Conservation (phyloP, 2,797 vertebrate genomes). For the Falco concolor region DNA sequence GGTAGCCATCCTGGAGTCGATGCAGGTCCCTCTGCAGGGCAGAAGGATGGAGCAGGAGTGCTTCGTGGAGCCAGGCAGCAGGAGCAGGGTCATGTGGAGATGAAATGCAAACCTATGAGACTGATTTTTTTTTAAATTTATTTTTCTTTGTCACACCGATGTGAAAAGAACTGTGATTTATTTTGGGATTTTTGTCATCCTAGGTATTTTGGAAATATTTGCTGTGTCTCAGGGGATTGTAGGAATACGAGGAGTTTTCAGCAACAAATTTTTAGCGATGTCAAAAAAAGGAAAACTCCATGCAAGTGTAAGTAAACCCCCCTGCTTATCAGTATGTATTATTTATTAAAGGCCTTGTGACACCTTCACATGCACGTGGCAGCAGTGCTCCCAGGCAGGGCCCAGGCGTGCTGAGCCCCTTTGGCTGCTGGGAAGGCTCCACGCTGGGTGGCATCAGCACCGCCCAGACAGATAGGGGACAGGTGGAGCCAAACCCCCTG, state of each 20-base stretch:
- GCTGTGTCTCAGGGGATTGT: conserved; percentile 97
- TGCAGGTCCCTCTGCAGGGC: background rate
- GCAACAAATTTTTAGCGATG: conserved; percentile 98
- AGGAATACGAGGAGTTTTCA: conserved; percentile 96
- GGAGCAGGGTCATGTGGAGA: background rate
- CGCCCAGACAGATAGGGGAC: background rate
- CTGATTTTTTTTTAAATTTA: background rate
- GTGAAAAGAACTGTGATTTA: conserved; percentile 74
- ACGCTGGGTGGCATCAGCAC: fast-evolving
- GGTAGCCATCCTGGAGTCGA: fast-evolving
- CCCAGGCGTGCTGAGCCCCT: fast-evolving
- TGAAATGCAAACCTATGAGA: background rate
- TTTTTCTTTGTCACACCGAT: conserved; percentile 41
- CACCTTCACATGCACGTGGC: background rate
- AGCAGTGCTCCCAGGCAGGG: background rate
- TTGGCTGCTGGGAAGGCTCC: fast-evolving
- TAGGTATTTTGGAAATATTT: conserved; percentile 98
- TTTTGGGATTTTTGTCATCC: conserved; percentile 82
- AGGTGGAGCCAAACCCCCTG: background rate
- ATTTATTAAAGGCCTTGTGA: conserved; percentile 27
- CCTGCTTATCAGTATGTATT: background rate
- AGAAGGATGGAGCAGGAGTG: background rate
- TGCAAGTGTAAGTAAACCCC: conserved; percentile 86
- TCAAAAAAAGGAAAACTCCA: conserved; percentile 96
- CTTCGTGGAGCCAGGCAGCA: background rate